A percentile compares a stretch with the other conserved stretches of the same genome.
These are phyloP conservation scores for Hyperoplus immaculatus DNA, from an alignment of 2,797 vertebrate genomes.

Conservation along the genomic window DNA sequence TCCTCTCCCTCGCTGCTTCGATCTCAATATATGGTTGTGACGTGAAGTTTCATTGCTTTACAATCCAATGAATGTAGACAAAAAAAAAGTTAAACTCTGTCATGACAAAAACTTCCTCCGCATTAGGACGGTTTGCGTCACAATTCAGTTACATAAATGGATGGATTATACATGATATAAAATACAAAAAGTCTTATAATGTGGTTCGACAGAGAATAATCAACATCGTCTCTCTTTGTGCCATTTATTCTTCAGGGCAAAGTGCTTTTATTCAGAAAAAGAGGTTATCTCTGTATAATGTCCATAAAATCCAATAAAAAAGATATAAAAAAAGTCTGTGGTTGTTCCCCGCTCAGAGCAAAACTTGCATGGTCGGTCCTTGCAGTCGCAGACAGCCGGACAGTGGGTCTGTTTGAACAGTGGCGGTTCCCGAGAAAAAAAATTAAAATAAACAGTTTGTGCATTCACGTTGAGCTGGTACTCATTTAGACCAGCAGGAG, in stretches of 20 bases:
- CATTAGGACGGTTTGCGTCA: conserved; percentile 35
- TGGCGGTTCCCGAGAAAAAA: conserved; percentile 17
- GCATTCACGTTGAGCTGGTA: conserved; percentile 19
- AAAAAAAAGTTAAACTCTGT: conserved; percentile 11
- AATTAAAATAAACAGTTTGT: neutral
- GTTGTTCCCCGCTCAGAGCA: conserved; percentile 67
- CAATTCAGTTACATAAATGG: conserved; percentile 30
- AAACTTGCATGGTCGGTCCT: conserved; percentile 48
- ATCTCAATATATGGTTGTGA: conserved; percentile 6
- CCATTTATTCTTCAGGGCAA: conserved; percentile 50
- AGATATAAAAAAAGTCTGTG: conserved; percentile 53
- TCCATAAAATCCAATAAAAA: conserved; percentile 46
- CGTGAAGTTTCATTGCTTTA: conserved; percentile 7
- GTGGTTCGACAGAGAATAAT: conserved; percentile 23
- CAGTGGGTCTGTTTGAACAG: conserved; percentile 8
- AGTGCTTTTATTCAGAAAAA: conserved; percentile 67
- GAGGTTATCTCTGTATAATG: conserved; percentile 46
- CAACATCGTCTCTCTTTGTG: conserved; percentile 10
- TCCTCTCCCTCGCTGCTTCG: conserved; percentile 12
- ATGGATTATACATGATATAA: conserved; percentile 49
- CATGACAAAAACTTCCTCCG: conserved; percentile 8
- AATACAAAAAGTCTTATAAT: conserved; percentile 18
- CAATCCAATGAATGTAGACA: neutral
- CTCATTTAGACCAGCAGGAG: conserved; percentile 14
- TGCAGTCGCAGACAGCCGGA: conserved; percentile 36